A percentile compares a stretch with the other conserved stretches of the same genome.
phyloP scores from a whole-genome alignment of 2,113 vertebrate species.

The Pogonocichla stellata region DNA sequence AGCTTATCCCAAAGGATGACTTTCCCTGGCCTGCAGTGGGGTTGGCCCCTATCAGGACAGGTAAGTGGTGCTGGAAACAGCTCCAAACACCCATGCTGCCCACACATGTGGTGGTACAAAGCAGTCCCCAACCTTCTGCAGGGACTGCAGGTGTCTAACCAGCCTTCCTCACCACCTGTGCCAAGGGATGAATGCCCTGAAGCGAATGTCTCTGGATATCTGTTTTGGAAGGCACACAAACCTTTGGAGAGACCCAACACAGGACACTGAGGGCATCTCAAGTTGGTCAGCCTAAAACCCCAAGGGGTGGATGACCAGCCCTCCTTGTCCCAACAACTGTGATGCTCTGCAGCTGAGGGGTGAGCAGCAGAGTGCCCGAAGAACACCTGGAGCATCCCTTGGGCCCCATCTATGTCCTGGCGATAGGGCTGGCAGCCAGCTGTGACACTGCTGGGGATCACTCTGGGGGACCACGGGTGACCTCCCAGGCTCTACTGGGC shows the following conservation, averaged over 20 bases:
- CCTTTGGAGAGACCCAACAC: neutral
- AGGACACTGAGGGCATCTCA: neutral
- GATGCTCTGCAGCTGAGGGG: neutral
- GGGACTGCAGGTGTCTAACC: neutral
- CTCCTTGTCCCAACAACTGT: neutral
- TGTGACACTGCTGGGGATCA: neutral
- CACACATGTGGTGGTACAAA: neutral
- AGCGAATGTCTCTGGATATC: neutral
- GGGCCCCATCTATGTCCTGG: rapidly evolving
- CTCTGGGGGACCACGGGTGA: neutral
- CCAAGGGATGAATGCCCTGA: neutral
- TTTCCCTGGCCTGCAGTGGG: neutral
- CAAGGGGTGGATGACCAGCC: neutral
- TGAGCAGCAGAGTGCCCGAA: neutral
- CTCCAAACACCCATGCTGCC: neutral
- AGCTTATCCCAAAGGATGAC: neutral
- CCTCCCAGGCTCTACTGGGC: neutral
- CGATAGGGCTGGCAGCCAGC: neutral
- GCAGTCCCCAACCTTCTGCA: neutral
- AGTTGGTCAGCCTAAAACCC: neutral
- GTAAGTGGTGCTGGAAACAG: neutral
- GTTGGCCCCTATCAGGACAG: neutral
- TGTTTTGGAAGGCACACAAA: neutral
- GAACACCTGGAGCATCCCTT: neutral
- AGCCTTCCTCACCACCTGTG: neutral